phyloP scores from a whole-genome alignment of 2,888 invertebrate species.

The Hypselothyrea guttata region DNA sequence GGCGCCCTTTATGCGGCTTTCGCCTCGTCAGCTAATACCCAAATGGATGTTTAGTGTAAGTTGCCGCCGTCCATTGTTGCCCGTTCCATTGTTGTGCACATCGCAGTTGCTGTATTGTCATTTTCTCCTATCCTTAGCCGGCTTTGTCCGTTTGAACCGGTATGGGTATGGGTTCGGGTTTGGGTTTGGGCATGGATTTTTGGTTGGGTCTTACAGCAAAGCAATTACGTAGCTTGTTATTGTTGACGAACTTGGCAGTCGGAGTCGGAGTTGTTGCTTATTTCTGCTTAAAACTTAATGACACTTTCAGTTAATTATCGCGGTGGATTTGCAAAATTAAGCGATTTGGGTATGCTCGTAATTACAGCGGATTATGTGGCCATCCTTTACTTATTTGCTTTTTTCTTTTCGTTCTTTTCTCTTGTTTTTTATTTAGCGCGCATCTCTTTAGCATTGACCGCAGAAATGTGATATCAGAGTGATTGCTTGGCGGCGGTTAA shows the following conservation, averaged over 20 bases:
- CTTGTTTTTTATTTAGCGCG: not conserved
- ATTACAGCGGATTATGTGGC: conserved; percentile 68
- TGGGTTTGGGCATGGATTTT: conserved; percentile 8
- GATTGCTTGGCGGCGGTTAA: conserved; percentile 43
- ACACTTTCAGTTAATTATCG: conserved; percentile 76
- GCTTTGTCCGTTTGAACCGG: conserved; percentile 41
- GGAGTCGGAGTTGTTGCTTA: conserved; percentile 45
- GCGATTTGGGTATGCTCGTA: conserved; percentile 68
- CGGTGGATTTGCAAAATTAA: conserved; percentile 77
- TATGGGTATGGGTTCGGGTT: conserved; percentile 16
- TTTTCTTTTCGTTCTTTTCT: conserved; percentile 5
- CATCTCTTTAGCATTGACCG: conserved; percentile 14
- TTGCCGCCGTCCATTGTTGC: conserved; percentile 34
- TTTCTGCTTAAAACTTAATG: conserved; percentile 74
- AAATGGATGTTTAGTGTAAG: conserved; percentile 78
- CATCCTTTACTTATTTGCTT: conserved; percentile 6
- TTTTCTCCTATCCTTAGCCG: conserved; percentile 47
- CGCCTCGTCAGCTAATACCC: conserved; percentile 72
- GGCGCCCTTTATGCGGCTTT: conserved; percentile 71
- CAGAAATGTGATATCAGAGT: conserved; percentile 12
- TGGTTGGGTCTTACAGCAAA: conserved; percentile 19
- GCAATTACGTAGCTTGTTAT: conserved; percentile 72
- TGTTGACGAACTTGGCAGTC: conserved; percentile 57
- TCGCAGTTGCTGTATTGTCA: conserved; percentile 32
- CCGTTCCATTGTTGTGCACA: conserved; percentile 25